These are phyloP conservation scores for Shinisaurus crocodilurus DNA, from an alignment of 2,113 vertebrate genomes.

Conservation along the genomic window DNA sequence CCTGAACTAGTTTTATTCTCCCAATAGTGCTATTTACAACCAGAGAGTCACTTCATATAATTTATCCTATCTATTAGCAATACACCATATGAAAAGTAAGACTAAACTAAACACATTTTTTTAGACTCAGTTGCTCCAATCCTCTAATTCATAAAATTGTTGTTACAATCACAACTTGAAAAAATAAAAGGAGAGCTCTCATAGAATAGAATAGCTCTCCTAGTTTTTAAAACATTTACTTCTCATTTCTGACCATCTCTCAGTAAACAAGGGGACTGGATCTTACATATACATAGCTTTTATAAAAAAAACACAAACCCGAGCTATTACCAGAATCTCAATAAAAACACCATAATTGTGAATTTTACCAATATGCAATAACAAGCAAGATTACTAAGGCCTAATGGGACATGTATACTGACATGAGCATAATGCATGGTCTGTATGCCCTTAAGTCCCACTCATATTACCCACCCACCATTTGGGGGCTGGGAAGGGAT, in stretches of 20 bases:
- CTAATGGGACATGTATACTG: not conserved
- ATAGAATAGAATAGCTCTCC: not conserved
- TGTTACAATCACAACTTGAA: not conserved
- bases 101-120: not conserved
- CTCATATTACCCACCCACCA: not conserved
- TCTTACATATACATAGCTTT: not conserved
- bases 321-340: not conserved
- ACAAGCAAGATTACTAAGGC: not conserved
- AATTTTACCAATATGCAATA: not conserved
- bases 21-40: conserved; percentile 31
- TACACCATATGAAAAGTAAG: not conserved
- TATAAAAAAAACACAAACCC: not conserved
- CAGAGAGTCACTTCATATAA: conserved; percentile 3
- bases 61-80: conserved; percentile 26
- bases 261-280: not conserved
- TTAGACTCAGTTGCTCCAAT: not conserved
- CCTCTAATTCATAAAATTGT: not conserved
- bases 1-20: conserved; percentile 38
- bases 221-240: not conserved
- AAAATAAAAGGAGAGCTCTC: not conserved
- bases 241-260: not conserved
- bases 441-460: not conserved
- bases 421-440: not conserved
- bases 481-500: not conserved
- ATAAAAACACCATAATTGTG: not conserved